These are phyloP conservation scores for Heliconius hermathena DNA, from an alignment of 1,140 invertebrate species.

Conservation along the genomic window DNA sequence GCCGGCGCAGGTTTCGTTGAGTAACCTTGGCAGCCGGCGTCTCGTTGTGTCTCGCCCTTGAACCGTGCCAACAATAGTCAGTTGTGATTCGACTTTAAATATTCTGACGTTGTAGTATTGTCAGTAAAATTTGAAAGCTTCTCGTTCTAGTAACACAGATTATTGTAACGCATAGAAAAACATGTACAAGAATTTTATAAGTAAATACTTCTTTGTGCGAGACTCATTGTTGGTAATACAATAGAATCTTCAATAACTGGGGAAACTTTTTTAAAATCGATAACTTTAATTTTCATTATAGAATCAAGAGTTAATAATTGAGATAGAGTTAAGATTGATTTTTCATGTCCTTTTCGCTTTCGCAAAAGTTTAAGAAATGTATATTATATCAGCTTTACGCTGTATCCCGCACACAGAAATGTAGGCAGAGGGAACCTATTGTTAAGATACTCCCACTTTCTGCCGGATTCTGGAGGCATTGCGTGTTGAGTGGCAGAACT, in stretches of 20 bases:
- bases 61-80: slow-evolving; percentile 38
- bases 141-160: neutral
- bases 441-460: too few species aligned
- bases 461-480: too few species aligned
- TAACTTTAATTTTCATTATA: neutral
- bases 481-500: too few species aligned
- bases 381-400: too few species aligned
- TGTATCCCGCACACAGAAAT: rapidly evolving
- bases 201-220: neutral
- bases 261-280: neutral
- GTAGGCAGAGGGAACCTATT: too few species aligned
- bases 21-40: slow-evolving; percentile 49
- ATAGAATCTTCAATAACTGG: neutral
- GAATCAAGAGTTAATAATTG: neutral
- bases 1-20: slow-evolving; percentile 22
- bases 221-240: neutral
- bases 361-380: too few species aligned
- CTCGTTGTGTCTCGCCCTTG: slow-evolving; percentile 42
- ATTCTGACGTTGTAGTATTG: neutral
- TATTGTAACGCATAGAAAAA: too few species aligned
- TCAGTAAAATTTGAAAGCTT: neutral
- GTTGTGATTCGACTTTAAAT: slow-evolving; percentile 14
- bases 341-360: too few species aligned
- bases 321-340: too few species aligned
- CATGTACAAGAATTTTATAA: neutral